These are phyloP conservation scores for Dipodomys merriami DNA, from an alignment of 2,113 vertebrate species.

Conservation along the genomic window DNA sequence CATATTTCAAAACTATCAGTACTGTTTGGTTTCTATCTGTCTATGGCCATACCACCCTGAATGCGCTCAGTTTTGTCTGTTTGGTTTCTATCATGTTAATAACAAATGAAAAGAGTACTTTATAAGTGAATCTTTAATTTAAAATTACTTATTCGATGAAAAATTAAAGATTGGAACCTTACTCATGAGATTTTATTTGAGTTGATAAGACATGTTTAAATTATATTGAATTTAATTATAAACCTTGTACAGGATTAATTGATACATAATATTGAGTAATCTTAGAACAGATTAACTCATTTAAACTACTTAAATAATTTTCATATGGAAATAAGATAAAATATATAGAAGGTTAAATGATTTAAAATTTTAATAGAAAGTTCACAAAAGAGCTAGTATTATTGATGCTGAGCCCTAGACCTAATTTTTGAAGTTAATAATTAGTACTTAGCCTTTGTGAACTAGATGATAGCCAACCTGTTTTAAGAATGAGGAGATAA, in stretches of 20 bases:
- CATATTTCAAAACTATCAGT: not conserved
- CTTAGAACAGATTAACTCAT: not conserved
- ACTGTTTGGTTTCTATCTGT: not conserved
- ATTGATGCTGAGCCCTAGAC: not conserved
- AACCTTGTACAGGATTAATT: slow-evolving; percentile 6
- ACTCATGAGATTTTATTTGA: not conserved
- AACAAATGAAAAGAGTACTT: not conserved
- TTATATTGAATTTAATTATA: slow-evolving; percentile 32
- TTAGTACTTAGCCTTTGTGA: not conserved
- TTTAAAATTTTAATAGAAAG: slow-evolving; percentile 19
- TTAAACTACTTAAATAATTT: slow-evolving; percentile 1
- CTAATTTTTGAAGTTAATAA: slow-evolving; percentile 28
- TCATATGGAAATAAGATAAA: not conserved
- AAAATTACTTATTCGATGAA: slow-evolving; percentile 12
- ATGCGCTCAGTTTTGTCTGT: not conserved
- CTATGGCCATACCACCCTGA: too few relatives aligned
- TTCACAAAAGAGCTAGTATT: not conserved
- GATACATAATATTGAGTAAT: slow-evolving; percentile 28
- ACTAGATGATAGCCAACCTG: slow-evolving; percentile 3
- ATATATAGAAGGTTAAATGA: slow-evolving; percentile 36
- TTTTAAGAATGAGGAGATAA: not conserved
- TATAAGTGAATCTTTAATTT: not conserved
- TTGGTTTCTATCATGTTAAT: not conserved
- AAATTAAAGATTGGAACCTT: not conserved
- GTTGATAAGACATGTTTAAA: not conserved